Conservation (phyloP, 2,113 vertebrate species). For the Nycticorax nycticorax region DNA sequence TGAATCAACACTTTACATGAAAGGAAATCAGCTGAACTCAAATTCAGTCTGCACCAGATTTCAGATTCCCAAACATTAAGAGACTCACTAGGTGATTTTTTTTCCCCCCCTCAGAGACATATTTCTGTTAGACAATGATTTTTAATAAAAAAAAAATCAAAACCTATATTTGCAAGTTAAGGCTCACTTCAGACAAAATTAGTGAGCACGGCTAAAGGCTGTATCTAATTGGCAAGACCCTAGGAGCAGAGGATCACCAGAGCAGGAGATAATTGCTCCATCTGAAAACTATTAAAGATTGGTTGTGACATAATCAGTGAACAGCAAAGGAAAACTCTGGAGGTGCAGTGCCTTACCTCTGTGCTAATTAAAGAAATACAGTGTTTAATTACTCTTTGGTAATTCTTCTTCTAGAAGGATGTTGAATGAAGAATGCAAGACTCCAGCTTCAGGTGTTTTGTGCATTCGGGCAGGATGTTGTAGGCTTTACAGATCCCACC, state of each 20-base stretch:
- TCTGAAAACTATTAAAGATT: conserved; percentile 30
- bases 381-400: background rate
- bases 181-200: conserved; percentile 10
- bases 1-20: background rate
- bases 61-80: background rate
- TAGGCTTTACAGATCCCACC: background rate
- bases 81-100: background rate
- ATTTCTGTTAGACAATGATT: background rate
- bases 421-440: background rate
- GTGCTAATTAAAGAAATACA: conserved; percentile 12
- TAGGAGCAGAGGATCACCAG: background rate
- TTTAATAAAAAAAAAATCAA: background rate
- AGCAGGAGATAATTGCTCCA: conserved; percentile 9
- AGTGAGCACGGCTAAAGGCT: background rate
- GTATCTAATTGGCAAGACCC: background rate
- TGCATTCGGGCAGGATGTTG: background rate
- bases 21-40: background rate
- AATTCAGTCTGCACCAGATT: background rate
- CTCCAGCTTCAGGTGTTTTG: background rate
- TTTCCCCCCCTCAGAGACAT: background rate
- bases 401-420: background rate
- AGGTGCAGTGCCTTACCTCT: background rate
- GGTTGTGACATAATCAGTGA: conserved; percentile 5
- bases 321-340: conserved; percentile 29
- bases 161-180: conserved; percentile 14